A percentile compares a stretch with the other conserved stretches of the same genome.
Conservation (phyloP, 2,113 vertebrate genomes). For the Clarias macrocephalus region DNA sequence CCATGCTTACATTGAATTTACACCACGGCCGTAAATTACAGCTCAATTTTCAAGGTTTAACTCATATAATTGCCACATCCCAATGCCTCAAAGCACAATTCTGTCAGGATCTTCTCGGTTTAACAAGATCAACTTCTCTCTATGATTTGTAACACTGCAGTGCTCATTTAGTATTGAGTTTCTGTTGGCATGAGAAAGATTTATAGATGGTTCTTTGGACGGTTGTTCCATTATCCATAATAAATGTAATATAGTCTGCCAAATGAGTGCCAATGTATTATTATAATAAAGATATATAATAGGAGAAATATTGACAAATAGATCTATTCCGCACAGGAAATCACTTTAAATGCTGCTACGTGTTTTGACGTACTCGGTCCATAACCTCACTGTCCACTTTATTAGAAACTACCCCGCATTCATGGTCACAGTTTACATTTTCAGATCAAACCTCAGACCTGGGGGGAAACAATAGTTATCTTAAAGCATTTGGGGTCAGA, state of each 20-base stretch:
- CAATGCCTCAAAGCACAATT: not conserved
- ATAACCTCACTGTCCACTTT: not conserved
- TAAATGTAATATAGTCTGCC: not conserved
- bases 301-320: conserved; percentile 7
- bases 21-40: not conserved
- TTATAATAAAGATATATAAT: not conserved
- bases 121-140: not conserved
- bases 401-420: not conserved
- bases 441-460: no score
- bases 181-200: conserved; percentile 9
- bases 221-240: conserved; percentile 17
- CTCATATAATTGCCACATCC: conserved; percentile 1
- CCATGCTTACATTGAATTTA: not conserved
- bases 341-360: not conserved
- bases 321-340: not conserved
- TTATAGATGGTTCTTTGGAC: conserved; percentile 2
- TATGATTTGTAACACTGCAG: conserved; percentile 8
- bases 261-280: conserved; percentile 13
- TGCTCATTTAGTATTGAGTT: conserved; percentile 15
- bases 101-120: conserved; percentile 3
- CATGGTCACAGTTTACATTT: not conserved
- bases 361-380: not conserved
- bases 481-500: no score
- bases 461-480: no score
- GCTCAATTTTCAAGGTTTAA: conserved; percentile 8